phyloP scores from a whole-genome alignment of 2,113 vertebrate species.

The Myxocyprinus asiaticus region DNA sequence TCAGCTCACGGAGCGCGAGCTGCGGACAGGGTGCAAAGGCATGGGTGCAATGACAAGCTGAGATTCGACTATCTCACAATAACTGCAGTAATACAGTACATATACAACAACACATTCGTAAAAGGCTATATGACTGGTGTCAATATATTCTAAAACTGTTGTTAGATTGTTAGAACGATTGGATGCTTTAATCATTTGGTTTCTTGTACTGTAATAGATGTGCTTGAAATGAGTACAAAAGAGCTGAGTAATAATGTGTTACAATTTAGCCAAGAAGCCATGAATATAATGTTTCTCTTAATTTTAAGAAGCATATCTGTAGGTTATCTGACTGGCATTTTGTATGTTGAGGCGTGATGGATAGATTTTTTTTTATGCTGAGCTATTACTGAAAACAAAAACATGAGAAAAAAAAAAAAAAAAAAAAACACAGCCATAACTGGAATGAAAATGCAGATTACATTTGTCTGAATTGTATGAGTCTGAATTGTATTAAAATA shows the following conservation, averaged over 20 bases:
- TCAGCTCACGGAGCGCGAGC: constrained; percentile 56
- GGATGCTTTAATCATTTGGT: too few relatives aligned
- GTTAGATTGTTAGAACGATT: too few relatives aligned
- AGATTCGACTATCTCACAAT: constrained; percentile 13
- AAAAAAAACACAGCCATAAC: background rate
- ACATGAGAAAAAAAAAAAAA: background rate
- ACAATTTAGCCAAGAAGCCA: background rate
- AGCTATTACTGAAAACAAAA: constrained; percentile 1
- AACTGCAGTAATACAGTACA: constrained; percentile 9
- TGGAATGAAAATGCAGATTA: background rate
- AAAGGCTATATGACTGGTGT: too few relatives aligned
- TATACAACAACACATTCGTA: background rate
- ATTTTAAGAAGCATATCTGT: background rate
- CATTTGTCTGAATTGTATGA: too few relatives aligned
- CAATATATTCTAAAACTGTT: too few relatives aligned
- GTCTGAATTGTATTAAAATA: too few relatives aligned
- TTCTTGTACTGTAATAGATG: too few relatives aligned
- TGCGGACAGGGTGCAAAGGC: constrained; percentile 63
- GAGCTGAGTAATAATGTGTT: background rate
- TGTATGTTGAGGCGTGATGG: background rate
- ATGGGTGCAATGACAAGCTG: constrained; percentile 31
- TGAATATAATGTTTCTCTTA: background rate
- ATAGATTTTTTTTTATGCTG: background rate
- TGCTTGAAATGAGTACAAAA: background rate
- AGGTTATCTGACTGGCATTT: too few relatives aligned